These are phyloP conservation scores for Pristionchus exspectatus DNA, from an alignment of 2,888 invertebrate species.

Conservation along the genomic window DNA sequence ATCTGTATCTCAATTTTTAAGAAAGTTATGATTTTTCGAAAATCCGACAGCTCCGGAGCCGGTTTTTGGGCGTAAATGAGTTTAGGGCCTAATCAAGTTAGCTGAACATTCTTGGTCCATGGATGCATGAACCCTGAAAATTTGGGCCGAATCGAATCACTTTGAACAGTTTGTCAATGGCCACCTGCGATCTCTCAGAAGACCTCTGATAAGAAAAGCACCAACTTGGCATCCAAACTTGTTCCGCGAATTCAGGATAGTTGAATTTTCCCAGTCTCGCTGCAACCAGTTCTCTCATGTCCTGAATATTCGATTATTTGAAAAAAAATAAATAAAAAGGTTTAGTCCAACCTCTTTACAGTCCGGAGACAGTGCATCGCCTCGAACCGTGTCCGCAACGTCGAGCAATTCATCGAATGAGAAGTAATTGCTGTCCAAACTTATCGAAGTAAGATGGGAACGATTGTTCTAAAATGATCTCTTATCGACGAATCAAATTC, in stretches of 20 bases:
- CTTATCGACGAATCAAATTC: neutral
- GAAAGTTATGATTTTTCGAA: no score
- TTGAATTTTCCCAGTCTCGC: neutral
- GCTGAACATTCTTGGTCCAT: no score
- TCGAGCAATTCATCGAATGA: neutral
- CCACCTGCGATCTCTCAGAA: no score
- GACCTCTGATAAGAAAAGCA: neutral
- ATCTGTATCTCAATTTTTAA: no score
- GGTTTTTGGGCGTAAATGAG: no score
- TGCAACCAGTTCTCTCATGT: neutral
- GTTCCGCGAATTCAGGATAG: neutral
- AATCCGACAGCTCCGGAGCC: no score
- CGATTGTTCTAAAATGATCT: neutral
- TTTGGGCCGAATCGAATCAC: no score
- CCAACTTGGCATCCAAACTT: neutral
- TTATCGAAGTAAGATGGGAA: neutral
- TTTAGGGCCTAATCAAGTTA: no score
- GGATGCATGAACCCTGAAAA: no score
- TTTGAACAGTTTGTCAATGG: no score
- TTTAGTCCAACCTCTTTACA: neutral
- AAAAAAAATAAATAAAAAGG: neutral
- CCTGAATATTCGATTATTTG: neutral
- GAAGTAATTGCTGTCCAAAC: neutral
- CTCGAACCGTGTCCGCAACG: neutral
- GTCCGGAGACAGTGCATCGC: neutral